Base-by-base conservation (phyloP, 2,888 invertebrate species). In the Drosophila lutescens region DNA sequence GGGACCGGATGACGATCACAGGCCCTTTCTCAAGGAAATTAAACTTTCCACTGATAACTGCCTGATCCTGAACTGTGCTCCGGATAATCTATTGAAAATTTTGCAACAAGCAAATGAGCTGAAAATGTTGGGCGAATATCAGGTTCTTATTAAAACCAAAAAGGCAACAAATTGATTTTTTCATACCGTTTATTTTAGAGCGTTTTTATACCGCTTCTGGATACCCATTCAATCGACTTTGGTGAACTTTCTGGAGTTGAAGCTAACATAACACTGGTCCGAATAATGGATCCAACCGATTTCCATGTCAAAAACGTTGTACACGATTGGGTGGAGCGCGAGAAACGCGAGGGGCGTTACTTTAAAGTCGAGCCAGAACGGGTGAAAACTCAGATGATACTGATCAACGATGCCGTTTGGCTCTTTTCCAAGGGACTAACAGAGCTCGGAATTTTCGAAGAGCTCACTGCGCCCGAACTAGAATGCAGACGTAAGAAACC, bases 51-150 rank as follows among this genome's bases (percentile, higher is more conserved):
- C 94, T 13, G 95, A 95, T 80, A 94, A 93, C 71, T 95, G 95
- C 82, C 94, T 98, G 57, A 93, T 98, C 7, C 82, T 98, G 40
- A 97, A 97, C 89, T 96, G 97, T 88, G 93, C 94, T 5, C 92
- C 94, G 0, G 94, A 95, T n/a, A 94, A 94, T 82, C 93, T 97
- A 30, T 83, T 94, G 4, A 93, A 93, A 38, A 94, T 97, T 58
- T 92, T 97, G 76, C 93, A 93, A 40, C 96, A 98, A 92, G 97
- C 98, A 0, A 94, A 95, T 75, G 95, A 96, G 91, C 94, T 98
- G 30, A 96, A 96, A 79, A 94, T 98, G 92, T 93, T 97, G 79
- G 96, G 95, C 8, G 95, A 96, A 88, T 96, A 96, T 92, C 96
- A 96, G 93, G 94, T 94, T 12, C 1, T 2, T 17, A 15, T n/a